Base-by-base conservation (phyloP, 53 echinoderm and acorn worm species). In the Paelopatides confundens region DNA sequence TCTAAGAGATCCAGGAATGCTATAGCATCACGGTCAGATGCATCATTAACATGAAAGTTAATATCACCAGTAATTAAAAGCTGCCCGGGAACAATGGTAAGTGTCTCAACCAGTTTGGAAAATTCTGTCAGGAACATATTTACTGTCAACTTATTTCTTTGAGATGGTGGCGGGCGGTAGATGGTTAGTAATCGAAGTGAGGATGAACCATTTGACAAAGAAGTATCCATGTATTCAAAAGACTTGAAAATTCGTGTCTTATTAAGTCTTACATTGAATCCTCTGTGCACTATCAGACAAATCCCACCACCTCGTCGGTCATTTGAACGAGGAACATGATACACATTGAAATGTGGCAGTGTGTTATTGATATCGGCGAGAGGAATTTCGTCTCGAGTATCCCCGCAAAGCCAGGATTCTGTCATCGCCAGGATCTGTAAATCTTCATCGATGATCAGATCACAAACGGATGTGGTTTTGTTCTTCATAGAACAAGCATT, bases 331-430 rank as follows among this genome's bases (percentile, higher is more conserved):
- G 38, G 66, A 66, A 28, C 66, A 85, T 85, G 38, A 28, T 23
- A 4, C 14, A 85, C 30, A 38, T 37, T 18, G 31, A 65, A 85
- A 66, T 85, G 36, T n/a, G 85, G 85, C 27, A 85, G 40, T 24
- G 66, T 66, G 2, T 17, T 43, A 18, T 48, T 66, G 40, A 85
- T 66, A 31, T 85, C 85, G 38, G 85, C 67, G 35, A 85, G 18
- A 27, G 4, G 30, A 24, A 31, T 24, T 43, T 85, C 32, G 47
- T 85, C 85, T 11, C 85, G 23, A 38, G 11, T 15, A 67, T 85
- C 85, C 5, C 85, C 66, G 23, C 18, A 30, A n/a, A 65, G 68
- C 85, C 85, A 85, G 26, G 85, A 85, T 85, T 85, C 67, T 10
- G 85, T 85, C 30, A 68, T 29, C 37, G 68, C 43, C 49, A 85